These are phyloP conservation scores for Nicator chloris DNA, from an alignment of 2,113 vertebrate species.

Conservation along the genomic window DNA sequence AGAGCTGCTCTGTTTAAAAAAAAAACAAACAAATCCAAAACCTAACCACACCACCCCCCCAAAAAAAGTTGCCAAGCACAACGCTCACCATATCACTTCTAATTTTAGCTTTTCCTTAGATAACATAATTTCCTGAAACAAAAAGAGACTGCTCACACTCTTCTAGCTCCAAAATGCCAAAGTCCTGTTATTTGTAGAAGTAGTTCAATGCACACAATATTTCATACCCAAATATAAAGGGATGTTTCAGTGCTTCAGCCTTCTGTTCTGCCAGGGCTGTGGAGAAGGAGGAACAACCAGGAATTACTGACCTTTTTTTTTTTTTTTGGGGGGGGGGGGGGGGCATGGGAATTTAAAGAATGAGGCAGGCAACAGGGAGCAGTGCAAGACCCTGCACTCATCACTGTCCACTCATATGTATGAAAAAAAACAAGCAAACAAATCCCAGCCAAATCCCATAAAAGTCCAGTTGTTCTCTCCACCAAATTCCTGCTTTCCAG, in stretches of 20 bases:
- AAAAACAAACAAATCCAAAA: background rate
- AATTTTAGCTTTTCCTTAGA: conserved; percentile 38
- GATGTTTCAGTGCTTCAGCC: background rate
- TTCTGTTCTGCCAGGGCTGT: background rate
- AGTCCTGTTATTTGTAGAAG: background rate
- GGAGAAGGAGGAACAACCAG: background rate
- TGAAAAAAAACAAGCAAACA: background rate
- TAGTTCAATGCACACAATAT: rapidly evolving
- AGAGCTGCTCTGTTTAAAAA: background rate
- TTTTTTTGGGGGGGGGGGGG: no score
- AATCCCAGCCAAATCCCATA: background rate
- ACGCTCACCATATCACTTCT: background rate
- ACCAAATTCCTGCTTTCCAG: background rate
- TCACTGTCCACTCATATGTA: background rate
- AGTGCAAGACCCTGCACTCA: background rate
- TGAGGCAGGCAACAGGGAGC: background rate
- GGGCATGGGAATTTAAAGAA: background rate
- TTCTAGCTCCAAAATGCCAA: background rate
- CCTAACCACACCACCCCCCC: no score
- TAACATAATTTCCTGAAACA: conserved; percentile 14
- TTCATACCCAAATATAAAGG: background rate
- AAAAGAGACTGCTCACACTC: background rate
- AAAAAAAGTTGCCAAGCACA: background rate
- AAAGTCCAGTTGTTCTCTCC: background rate
- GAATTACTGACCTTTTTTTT: background rate